A percentile compares a stretch with the other conserved stretches of the same genome.
Evolutionary conservation across 2,888 invertebrate species (phyloP).

Genomic region (Pseudoips prasinana): DNA sequence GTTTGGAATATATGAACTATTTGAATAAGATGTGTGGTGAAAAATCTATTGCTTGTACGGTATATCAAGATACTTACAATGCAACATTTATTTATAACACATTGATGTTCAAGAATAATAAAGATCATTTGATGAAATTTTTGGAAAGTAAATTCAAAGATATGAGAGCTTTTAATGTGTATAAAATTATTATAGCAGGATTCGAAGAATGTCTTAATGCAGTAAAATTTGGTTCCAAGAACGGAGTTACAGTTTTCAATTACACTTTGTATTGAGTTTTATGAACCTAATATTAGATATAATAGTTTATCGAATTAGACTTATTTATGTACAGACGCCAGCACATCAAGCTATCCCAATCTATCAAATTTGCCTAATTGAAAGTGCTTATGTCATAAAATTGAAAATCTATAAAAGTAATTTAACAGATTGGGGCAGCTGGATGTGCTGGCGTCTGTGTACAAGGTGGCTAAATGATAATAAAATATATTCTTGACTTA

Average conservation of each 20-base stretch:
- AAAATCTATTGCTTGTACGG: slow-evolving; percentile 22
- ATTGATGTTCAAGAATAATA: slow-evolving; percentile 15
- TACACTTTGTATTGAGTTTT: too few species aligned
- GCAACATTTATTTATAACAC: slow-evolving; percentile 40
- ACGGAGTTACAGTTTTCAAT: not conserved
- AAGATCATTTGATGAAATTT: slow-evolving; percentile 14
- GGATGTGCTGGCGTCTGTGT: too few species aligned
- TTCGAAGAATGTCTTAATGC: slow-evolving; percentile 20
- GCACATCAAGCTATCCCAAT: too few species aligned
- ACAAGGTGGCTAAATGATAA: too few species aligned
- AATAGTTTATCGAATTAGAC: not conserved
- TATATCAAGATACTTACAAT: slow-evolving; percentile 33
- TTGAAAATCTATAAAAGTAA: too few species aligned
- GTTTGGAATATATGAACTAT: slow-evolving; percentile 45
- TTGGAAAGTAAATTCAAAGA: slow-evolving; percentile 10
- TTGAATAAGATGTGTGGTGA: slow-evolving; percentile 39
- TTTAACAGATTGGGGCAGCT: too few species aligned
- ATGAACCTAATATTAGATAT: too few species aligned
- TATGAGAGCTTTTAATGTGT: slow-evolving; percentile 6
- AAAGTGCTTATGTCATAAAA: too few species aligned
- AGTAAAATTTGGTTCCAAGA: not conserved
- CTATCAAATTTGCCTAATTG: too few species aligned
- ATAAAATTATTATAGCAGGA: slow-evolving; percentile 9
- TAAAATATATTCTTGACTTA: too few species aligned
- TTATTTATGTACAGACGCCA: too few species aligned